Evolutionary conservation across 2,797 vertebrate species (phyloP).

Genomic region (Siniperca obscura): DNA sequence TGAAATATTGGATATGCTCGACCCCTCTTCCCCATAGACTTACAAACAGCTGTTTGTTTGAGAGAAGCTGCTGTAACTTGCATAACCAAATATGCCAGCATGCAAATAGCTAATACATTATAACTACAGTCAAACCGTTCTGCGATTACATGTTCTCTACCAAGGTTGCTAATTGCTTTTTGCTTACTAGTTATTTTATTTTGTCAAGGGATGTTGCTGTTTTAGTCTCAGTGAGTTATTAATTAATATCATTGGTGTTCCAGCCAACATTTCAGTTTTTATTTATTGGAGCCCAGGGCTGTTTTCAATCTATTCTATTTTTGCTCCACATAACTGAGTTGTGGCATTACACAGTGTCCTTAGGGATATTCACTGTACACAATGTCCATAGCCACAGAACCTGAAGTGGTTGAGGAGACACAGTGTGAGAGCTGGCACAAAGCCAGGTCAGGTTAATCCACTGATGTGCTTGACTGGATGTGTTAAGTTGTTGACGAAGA

Average conservation of each 20-base stretch:
- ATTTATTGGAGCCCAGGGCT: constrained; percentile 4
- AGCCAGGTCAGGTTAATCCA: constrained; percentile 42
- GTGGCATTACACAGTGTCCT: constrained; percentile 34
- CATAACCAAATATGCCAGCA: neutral
- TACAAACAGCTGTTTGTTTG: neutral
- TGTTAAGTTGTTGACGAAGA: constrained; percentile 31
- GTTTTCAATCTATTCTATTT: constrained; percentile 32
- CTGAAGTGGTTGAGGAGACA: constrained; percentile 21
- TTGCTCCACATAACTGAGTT: constrained; percentile 27
- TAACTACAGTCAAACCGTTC: neutral
- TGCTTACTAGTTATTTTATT: constrained; percentile 10
- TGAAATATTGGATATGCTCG: constrained; percentile 15
- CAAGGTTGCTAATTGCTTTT: neutral
- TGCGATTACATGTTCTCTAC: neutral
- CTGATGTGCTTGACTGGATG: constrained; percentile 34
- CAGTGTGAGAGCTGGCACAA: constrained; percentile 28
- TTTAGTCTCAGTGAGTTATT: constrained; percentile 29
- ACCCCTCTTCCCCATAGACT: neutral
- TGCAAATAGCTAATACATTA: neutral
- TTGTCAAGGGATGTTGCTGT: neutral
- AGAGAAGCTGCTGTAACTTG: neutral
- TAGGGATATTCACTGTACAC: constrained; percentile 17
- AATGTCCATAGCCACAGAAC: constrained; percentile 3
- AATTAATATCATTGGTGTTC: constrained; percentile 10
- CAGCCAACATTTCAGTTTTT: constrained; percentile 17